Percentiles rank a stretch among this genome's conserved stretches.
phyloP scores from a whole-genome alignment of 2,113 vertebrate species.

The Eolophus roseicapilla region DNA sequence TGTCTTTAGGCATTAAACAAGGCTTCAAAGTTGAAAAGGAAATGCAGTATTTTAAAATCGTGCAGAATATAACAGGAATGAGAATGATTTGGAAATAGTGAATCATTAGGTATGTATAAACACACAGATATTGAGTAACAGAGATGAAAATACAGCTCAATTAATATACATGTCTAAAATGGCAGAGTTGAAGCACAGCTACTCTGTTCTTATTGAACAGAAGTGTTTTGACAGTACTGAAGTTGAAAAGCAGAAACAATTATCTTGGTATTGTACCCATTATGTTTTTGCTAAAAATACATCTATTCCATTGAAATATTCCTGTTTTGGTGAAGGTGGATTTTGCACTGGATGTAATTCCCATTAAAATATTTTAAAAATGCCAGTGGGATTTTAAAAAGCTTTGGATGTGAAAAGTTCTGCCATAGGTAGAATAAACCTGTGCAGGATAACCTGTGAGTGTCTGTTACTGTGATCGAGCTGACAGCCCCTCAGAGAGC shows the following conservation, averaged over 20 bases:
- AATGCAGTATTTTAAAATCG: background rate
- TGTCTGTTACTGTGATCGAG: background rate
- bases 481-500: background rate
- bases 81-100: background rate
- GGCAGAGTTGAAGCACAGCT: background rate
- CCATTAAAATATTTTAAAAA: background rate
- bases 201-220: background rate
- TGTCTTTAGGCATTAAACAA: background rate
- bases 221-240: background rate
- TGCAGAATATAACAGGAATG: background rate
- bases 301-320: background rate
- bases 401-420: background rate
- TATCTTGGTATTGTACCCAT: background rate
- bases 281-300: background rate
- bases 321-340: background rate
- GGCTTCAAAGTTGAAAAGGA: background rate
- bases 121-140: background rate
- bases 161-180: background rate
- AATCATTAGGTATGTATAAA: background rate
- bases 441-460: background rate
- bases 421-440: background rate
- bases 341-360: background rate
- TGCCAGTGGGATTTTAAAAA: fast-evolving
- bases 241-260: background rate
- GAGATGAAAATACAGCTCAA: background rate